Evolutionary conservation across 2,797 vertebrate genomes (phyloP), one percentile per base, ranked within the genome.

Genomic region (Huso huso): DNA sequence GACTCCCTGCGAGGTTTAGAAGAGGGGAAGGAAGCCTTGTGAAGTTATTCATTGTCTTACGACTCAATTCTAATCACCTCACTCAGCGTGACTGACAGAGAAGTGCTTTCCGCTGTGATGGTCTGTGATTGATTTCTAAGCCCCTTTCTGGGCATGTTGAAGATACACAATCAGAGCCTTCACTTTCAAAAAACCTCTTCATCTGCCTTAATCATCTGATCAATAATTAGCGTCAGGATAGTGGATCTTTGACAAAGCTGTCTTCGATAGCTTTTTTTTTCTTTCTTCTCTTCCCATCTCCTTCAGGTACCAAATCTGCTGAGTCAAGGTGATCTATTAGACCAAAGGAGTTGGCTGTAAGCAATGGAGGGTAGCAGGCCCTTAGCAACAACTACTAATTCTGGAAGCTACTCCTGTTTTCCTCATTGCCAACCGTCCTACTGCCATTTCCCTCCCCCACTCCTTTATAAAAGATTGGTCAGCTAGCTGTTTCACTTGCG

Each of bases 51-150:
- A 93, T 93, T 90, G 91, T 93, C 90, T 93, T 93, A 92, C 91
- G 92, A 95, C 93, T 94, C 93, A 90, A 87, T 94, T 92, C 90
- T 95, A 95, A 98, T 96, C 93, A 93, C 90, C 91, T 95, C 91
- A 92, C 86, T 90, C 86, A 83, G 78, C 81, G 82, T 93, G 92
- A 95, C 91, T 93, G 93, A 95, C 95, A 94, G 92, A 84, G 84
- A 90, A 88, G 89, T 84, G 88, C 91, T 92, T 89, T 93, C 87
- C 75, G 76, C 83, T 70, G 80, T 94, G 93, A 96, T 93, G 93
- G 93, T 94, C 90, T 88, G 85, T 95, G 37, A 98, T 97, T 90
- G 94, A 98, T 97, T 91, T 90, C 86, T 82, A 82, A 85, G 78
- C 86, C 82, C 90, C 84, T 88, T 91, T 90, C 71, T 76, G 84